phyloP scores from a whole-genome alignment of 2,113 vertebrate genomes.

The Grammomys dolichurus region DNA sequence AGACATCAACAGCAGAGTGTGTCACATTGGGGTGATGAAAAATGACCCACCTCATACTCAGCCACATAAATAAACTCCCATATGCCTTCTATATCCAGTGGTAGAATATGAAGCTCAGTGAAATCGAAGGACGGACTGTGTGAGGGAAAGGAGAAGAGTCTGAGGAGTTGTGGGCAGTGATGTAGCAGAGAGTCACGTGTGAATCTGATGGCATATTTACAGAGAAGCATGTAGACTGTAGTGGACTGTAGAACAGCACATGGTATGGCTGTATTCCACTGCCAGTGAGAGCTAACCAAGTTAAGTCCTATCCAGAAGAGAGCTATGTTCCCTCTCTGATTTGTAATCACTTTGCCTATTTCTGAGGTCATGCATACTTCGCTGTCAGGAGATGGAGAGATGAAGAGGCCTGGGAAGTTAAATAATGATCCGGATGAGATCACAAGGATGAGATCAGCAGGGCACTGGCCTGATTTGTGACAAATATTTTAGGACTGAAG shows the following conservation, averaged over 20 bases:
- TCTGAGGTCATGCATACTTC: constrained; percentile 13
- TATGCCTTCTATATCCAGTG: background rate
- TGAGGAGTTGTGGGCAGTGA: background rate
- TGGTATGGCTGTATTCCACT: background rate
- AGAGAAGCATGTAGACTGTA: constrained; percentile 14
- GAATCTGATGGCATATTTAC: background rate
- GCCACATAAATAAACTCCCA: background rate
- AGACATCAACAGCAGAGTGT: background rate
- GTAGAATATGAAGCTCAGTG: background rate
- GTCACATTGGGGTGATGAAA: background rate
- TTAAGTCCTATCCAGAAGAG: background rate
- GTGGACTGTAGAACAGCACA: background rate
- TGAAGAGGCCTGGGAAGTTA: background rate
- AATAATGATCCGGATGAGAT: constrained; percentile 29
- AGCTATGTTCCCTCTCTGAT: background rate
- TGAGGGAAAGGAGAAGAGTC: background rate
- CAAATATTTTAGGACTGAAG: constrained; percentile 28
- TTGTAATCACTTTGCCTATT: constrained; percentile 37
- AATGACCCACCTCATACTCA: background rate
- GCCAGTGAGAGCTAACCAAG: background rate
- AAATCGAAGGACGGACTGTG: background rate
- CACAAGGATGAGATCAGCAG: background rate
- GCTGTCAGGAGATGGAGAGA: constrained; percentile 30
- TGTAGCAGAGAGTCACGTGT: background rate
- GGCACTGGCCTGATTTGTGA: background rate